Evolutionary conservation across 1,140 invertebrate species (phyloP).

Genomic region (Macrobrachium rosenbergii): DNA sequence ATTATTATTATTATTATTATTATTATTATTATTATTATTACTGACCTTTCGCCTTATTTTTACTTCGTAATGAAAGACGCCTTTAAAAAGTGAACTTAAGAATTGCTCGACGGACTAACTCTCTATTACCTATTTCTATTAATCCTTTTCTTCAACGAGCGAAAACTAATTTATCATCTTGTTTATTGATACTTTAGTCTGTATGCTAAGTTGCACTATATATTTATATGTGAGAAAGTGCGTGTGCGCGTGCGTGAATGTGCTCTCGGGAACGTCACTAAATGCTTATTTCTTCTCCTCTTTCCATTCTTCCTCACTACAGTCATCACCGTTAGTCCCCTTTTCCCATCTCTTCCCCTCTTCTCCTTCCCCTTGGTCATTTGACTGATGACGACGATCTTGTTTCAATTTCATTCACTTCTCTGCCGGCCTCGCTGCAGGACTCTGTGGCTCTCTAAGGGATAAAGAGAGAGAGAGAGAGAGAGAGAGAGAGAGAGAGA

Average conservation of each 20-base stretch:
- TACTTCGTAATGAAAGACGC: too few species aligned
- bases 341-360: background rate
- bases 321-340: background rate
- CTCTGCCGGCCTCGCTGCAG: slow-evolving; percentile 11
- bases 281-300: background rate
- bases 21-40: too few species aligned
- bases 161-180: too few species aligned
- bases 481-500: too few species aligned
- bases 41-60: too few species aligned
- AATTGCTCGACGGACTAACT: too few species aligned
- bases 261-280: background rate
- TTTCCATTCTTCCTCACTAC: background rate
- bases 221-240: background rate
- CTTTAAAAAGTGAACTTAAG: too few species aligned
- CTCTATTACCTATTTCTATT: background rate
- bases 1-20: too few species aligned
- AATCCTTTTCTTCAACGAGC: background rate
- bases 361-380: slow-evolving; percentile 35
- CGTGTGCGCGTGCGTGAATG: background rate
- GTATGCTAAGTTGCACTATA: background rate
- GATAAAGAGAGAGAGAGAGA: background rate
- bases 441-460: slow-evolving; percentile 22
- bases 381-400: slow-evolving; percentile 59
- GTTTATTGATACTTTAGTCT: background rate
- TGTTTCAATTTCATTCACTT: slow-evolving; percentile 61